A percentile compares a stretch with the other conserved stretches of the same genome.
phyloP scores from a whole-genome alignment of 2,113 vertebrate genomes.

The Holacanthus passer region DNA sequence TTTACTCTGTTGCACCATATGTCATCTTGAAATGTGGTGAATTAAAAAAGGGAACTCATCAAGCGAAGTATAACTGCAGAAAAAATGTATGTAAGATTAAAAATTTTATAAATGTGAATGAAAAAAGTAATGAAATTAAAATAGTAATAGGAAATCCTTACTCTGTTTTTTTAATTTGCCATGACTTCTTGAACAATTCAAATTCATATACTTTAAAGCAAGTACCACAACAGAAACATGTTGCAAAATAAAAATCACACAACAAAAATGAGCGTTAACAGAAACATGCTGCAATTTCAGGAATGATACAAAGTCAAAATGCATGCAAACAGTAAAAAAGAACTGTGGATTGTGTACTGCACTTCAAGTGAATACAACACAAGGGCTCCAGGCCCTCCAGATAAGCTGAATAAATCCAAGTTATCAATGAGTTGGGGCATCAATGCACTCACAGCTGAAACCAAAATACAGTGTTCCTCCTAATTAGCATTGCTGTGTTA shows the following conservation, averaged over 20 bases:
- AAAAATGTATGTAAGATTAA: too few species aligned
- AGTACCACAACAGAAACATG: neutral
- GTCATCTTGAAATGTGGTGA: too few species aligned
- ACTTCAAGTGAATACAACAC: neutral
- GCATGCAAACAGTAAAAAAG: neutral
- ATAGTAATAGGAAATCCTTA: too few species aligned
- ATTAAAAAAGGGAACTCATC: too few species aligned
- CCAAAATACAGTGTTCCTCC: neutral
- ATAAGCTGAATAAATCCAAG: slow-evolving; percentile 45
- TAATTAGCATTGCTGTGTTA: neutral
- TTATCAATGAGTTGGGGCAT: slow-evolving; percentile 31
- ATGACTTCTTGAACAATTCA: neutral
- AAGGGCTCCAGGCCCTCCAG: slow-evolving; percentile 18
- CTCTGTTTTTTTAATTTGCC: neutral
- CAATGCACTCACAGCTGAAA: slow-evolving; percentile 20
- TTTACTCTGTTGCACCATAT: too few species aligned
- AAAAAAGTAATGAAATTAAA: too few species aligned
- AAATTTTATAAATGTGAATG: too few species aligned
- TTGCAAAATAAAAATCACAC: neutral
- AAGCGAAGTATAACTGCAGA: too few species aligned
- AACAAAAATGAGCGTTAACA: neutral
- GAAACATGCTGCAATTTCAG: neutral
- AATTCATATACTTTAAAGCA: neutral
- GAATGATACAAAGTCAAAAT: neutral
- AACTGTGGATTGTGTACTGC: too few species aligned